phyloP scores from a whole-genome alignment of 1,140 invertebrate genomes.

The Lanistes nyassanus region DNA sequence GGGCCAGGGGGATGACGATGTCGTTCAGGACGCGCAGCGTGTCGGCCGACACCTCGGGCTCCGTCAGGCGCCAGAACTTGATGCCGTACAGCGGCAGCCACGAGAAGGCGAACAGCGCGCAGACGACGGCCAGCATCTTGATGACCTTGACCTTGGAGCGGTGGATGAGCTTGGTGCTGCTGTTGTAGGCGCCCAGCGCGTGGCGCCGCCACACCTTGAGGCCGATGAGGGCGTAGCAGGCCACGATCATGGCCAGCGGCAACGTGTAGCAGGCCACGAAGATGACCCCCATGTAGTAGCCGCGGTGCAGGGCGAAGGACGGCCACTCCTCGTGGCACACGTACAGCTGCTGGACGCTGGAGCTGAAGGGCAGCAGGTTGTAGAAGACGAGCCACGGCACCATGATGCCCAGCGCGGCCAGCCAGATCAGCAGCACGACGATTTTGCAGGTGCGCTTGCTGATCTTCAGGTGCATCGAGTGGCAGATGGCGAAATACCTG shows the following conservation, averaged over 20 bases:
- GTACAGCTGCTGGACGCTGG: slow-evolving; percentile 12
- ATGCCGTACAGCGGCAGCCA: slow-evolving; percentile 90
- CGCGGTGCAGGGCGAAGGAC: slow-evolving; percentile 74
- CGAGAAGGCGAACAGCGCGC: slow-evolving; percentile 94
- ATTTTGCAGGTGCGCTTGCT: slow-evolving; percentile 84
- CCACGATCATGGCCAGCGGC: slow-evolving; percentile 88
- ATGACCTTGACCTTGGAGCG: slow-evolving; percentile 76
- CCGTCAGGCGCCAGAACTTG: slow-evolving; percentile 38
- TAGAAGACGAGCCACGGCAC: slow-evolving; percentile 92
- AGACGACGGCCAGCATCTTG: slow-evolving; percentile 95
- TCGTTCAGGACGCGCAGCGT: slow-evolving; percentile 76
- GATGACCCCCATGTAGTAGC: slow-evolving; percentile 91
- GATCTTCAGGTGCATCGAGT: slow-evolving; percentile 90
- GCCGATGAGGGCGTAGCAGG: slow-evolving; percentile 94
- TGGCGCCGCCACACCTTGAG: slow-evolving; percentile 87
- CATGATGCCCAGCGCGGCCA: slow-evolving; percentile 84
- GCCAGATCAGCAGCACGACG: slow-evolving; percentile 91
- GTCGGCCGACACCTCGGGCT: slow-evolving; percentile 42
- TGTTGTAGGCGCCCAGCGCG: slow-evolving; percentile 76
- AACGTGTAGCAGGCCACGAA: slow-evolving; percentile 91
- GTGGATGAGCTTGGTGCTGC: slow-evolving; percentile 56
- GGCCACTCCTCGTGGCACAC: slow-evolving; percentile 43
- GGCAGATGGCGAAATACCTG: slow-evolving; percentile 96
- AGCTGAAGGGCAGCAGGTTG: slow-evolving; percentile 66
- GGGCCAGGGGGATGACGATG: slow-evolving; percentile 86